Conservation (phyloP, 2,888 invertebrate genomes). For the Polymixis flavicincta region DNA sequence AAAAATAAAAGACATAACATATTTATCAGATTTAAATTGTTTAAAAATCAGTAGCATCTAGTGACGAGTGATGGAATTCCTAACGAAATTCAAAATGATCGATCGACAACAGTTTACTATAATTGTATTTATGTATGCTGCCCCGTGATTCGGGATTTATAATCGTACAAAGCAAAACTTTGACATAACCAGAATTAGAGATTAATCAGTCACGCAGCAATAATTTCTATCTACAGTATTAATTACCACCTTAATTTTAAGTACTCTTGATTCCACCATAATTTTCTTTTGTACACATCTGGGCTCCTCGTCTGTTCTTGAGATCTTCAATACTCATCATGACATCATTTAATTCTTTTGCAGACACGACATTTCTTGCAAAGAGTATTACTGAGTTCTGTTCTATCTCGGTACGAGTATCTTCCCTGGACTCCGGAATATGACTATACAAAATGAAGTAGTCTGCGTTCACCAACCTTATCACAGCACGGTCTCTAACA, state of each 20-base stretch:
- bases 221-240: background rate
- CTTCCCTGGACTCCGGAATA: background rate
- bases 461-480: slow-evolving; percentile 22
- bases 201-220: background rate
- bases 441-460: slow-evolving; percentile 25
- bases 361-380: slow-evolving; percentile 12
- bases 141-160: background rate
- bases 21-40: background rate
- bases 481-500: background rate
- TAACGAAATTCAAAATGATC: background rate
- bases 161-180: background rate
- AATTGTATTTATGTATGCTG: background rate
- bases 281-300: slow-evolving; percentile 17
- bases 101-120: background rate
- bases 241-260: background rate
- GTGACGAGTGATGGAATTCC: background rate
- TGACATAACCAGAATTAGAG: background rate
- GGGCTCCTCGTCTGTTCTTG: slow-evolving; percentile 24
- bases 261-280: background rate
- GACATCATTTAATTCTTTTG: background rate
- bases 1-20: too few species aligned
- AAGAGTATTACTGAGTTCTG: slow-evolving; percentile 23
- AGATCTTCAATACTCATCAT: slow-evolving; percentile 30
- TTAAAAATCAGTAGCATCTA: background rate
- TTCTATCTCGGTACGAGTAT: slow-evolving; percentile 14